Conservation (phyloP, 2,113 vertebrate species). For the Tupaia tana region DNA sequence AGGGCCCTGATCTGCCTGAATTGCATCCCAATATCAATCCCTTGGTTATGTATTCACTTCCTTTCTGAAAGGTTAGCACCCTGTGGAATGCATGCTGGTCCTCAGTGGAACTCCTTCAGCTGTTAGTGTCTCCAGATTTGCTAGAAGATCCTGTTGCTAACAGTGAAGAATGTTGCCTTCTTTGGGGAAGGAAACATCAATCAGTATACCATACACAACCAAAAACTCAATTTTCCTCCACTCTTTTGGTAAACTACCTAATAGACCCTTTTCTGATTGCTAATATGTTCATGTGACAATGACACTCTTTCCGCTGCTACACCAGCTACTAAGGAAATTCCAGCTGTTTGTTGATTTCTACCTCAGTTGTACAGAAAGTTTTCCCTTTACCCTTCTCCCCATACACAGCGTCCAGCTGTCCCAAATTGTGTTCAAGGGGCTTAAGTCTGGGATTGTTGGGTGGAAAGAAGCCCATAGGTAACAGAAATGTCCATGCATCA, state of each 20-base stretch:
- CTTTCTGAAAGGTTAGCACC: background rate
- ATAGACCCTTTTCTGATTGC: background rate
- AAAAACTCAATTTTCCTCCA: background rate
- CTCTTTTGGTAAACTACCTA: background rate
- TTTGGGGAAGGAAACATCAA: background rate
- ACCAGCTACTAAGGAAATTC: background rate
- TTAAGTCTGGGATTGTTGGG: background rate
- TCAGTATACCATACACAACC: background rate
- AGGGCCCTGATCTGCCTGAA: background rate
- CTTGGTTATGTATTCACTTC: background rate
- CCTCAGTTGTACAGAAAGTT: background rate
- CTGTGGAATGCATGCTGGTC: too few species aligned
- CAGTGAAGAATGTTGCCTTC: background rate
- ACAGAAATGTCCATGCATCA: background rate
- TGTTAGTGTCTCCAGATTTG: background rate
- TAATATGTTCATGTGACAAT: background rate
- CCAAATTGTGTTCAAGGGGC: background rate
- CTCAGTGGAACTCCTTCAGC: background rate
- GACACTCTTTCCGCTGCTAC: background rate
- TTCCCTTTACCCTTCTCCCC: background rate
- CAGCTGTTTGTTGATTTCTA: background rate
- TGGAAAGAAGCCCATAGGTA: background rate
- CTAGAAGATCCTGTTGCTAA: background rate
- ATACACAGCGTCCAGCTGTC: background rate
- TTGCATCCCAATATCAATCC: background rate